A percentile compares a stretch with the other conserved stretches of the same genome.
Evolutionary conservation across 2,888 invertebrate genomes (phyloP).

Genomic region (Boloria euphrosyne): DNA sequence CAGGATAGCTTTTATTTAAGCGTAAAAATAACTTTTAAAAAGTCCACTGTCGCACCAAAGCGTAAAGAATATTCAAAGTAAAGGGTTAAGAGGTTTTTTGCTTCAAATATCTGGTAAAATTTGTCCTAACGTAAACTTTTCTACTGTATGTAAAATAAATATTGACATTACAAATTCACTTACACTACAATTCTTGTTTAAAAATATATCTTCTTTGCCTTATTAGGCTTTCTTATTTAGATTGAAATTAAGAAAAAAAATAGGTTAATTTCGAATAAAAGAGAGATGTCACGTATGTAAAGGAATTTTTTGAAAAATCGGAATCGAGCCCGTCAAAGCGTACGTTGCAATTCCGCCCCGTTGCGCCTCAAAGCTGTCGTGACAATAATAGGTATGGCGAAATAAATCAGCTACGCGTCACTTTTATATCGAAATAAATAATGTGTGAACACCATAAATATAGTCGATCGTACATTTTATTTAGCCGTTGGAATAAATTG

Average conservation of each 20-base stretch:
- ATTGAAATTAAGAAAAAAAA: background rate
- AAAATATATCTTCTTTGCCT: too few species aligned
- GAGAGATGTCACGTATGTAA: conserved; percentile 3
- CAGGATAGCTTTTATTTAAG: too few species aligned
- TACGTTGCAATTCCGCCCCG: conserved; percentile 34
- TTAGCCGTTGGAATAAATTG: conserved; percentile 7
- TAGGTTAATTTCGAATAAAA: conserved; percentile 2
- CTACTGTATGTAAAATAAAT: too few species aligned
- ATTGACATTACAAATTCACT: too few species aligned
- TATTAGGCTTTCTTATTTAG: too few species aligned
- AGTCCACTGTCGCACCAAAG: too few species aligned
- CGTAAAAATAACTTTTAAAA: too few species aligned
- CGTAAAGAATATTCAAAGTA: too few species aligned
- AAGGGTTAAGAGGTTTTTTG: too few species aligned
- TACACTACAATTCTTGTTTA: too few species aligned
- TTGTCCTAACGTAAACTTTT: too few species aligned
- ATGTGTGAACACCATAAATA: conserved; percentile 18
- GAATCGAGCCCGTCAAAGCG: conserved; percentile 28
- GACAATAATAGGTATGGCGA: conserved; percentile 35
- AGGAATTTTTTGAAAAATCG: conserved; percentile 32
- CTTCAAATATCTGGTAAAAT: too few species aligned
- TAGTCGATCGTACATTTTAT: conserved; percentile 2
- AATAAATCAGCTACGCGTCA: conserved; percentile 27
- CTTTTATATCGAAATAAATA: conserved; percentile 22
- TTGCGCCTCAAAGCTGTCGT: conserved; percentile 37